Evolutionary conservation across 2,888 invertebrate species (phyloP), one percentile per base, ranked within the genome.

Genomic region (Lasiommata megera): DNA sequence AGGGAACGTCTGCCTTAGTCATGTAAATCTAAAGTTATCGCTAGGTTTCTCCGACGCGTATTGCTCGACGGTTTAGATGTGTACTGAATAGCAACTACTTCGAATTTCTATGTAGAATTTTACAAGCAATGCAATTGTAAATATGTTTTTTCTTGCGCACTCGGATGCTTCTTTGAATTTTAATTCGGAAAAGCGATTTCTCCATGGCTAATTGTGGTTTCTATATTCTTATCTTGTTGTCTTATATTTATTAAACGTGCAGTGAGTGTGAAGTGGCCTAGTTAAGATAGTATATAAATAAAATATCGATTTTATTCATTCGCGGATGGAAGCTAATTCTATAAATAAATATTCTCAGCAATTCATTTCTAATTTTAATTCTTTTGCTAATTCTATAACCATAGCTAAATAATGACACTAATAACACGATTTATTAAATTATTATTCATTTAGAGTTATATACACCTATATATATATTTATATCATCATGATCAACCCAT

Each of bases 81-180:
- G 58, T 41, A 48, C 54, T 47, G 58, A 61, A 61, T 61, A 55
- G 55, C 31, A 47, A 58, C 36, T 31, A 34, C 46, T 31, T 40
- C 46, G 41, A 58, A 61, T 61, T 61, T 61, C 60, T 61, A 61
- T 61, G 50, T 48, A 48, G 52, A 56, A 40, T 51, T 55, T 47
- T 56, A 60, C 44, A 50, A 57, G 38, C 43, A 16, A 34, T 56
- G 60, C 53, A 48, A 53, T 43, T 28, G 46, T 53, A 58, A 36
- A 52, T 44, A 51, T 54, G 47, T 46, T 58, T 58, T 52, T 55
- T 28, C 36, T 48, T 59, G 50, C 44, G 54, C 40, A 46, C 31
- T n/a, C n/a, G n/a, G n/a, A n/a, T n/a, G 31, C 38, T 31, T 31
- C 53, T 48, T 41, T 28, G 60, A 60, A 53, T 60, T 40, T 34